A percentile compares a stretch with the other conserved stretches of the same genome.
Evolutionary conservation across 2,888 invertebrate species (phyloP).

Genomic region (Agrochola litura): DNA sequence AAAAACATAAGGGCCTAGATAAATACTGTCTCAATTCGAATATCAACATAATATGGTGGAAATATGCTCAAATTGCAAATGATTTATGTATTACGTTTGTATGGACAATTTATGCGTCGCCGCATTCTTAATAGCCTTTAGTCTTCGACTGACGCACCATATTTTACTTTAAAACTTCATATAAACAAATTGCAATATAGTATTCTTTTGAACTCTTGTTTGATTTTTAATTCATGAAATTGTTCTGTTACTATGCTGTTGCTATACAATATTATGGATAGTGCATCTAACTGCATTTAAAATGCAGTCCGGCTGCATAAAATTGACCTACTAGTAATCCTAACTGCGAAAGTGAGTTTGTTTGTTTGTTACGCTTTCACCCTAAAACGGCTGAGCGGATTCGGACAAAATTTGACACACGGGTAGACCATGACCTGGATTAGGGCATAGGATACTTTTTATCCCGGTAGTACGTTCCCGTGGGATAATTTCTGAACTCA

Average conservation of each 20-base stretch:
- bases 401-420: background rate
- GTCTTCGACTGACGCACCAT: too few relatives aligned
- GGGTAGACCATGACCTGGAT: background rate
- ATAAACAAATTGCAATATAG: too few relatives aligned
- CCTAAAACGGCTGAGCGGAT: background rate
- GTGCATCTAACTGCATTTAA: background rate
- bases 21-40: too few relatives aligned
- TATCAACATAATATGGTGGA: too few relatives aligned
- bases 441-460: background rate
- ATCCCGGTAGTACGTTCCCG: background rate
- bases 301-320: conserved; percentile 4
- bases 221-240: background rate
- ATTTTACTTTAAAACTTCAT: too few relatives aligned
- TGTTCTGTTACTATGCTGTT: background rate
- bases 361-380: background rate
- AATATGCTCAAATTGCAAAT: too few relatives aligned
- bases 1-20: too few relatives aligned
- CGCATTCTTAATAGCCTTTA: too few relatives aligned
- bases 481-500: too few relatives aligned
- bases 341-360: background rate
- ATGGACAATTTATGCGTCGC: too few relatives aligned
- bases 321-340: conserved; percentile 22
- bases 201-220: background rate
- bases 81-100: too few relatives aligned
- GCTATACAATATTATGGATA: background rate